Base-by-base conservation (phyloP, 2,113 vertebrate species). In the Varanus komodoensis region DNA sequence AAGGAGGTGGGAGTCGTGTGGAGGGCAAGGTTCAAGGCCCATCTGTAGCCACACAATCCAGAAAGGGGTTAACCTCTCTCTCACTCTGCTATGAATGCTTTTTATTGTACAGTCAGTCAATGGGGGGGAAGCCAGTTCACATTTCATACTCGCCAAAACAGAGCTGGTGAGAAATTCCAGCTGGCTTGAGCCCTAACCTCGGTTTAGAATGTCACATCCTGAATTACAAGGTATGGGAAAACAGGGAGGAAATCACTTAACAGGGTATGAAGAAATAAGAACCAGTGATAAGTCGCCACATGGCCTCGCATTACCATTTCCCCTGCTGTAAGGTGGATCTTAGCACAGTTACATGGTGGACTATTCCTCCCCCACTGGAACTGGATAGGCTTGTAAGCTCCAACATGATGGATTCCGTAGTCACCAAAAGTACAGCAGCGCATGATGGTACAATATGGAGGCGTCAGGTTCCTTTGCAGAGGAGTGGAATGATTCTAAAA, bases 171-270 rank as follows among this genome's bases (percentile, higher is more conserved):
- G n/a, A 54, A 64, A 61, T 75, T 23, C n/a, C 17, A 71, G 44
- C 34, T 90, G 67, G 78, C 68, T 91, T 94, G 89, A 77, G 73
- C 92, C 92, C 87, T 94, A 71, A 77, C 92, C 29, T 88, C 64
- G 34, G 48, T 52, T 82, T 81, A 71, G 78, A 71, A 88, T 88
- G 64, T 54, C 48, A 82, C 68, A 64, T 71, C 78, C 78, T 71
- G 44, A 54, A 57, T 64, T 88, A 80, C 34, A 88, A 68, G 19
- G 34, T 52, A 71, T 54, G 78, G 29, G 7, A 32, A 11, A 11
- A 11, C 19, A 19, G 19, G 81, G 81, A 19, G 54, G 25, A 17
- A 69, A 87, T 80, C 11, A 61, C 81, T 88, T 88, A 81, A 88
- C 48, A 71, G 48, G 64, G 23, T 82, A 82, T 88, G 32, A 81